Percentiles rank a stretch among this genome's conserved stretches.
Conservation (phyloP, 2,888 invertebrate species). For the Drosophila peninsularis region DNA sequence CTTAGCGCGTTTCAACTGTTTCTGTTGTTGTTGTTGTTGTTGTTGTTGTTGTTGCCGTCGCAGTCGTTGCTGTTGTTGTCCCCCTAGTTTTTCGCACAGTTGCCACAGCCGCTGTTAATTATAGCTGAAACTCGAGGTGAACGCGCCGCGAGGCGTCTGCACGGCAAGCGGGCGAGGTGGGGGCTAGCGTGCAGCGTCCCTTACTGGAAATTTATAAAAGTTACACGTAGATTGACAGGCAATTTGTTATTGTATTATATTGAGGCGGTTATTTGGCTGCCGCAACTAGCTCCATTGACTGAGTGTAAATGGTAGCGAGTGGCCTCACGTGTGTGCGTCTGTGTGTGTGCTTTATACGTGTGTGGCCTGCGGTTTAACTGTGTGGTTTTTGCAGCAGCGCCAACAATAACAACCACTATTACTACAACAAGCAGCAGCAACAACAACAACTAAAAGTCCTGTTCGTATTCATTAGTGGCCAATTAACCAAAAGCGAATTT, state of each 20-base stretch:
- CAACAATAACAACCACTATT: slow-evolving; percentile 7
- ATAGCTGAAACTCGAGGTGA: slow-evolving; percentile 58
- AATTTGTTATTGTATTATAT: slow-evolving; percentile 73
- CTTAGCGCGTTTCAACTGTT: slow-evolving; percentile 19
- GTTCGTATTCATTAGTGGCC: slow-evolving; percentile 71
- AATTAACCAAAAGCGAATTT: slow-evolving; percentile 76
- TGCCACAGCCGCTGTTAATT: slow-evolving; percentile 66
- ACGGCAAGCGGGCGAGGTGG: background rate
- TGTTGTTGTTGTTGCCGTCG: slow-evolving; percentile 35
- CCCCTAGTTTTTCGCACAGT: slow-evolving; percentile 43
- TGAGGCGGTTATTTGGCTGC: slow-evolving; percentile 59
- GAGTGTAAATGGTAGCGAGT: slow-evolving; percentile 34
- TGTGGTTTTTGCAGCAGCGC: slow-evolving; percentile 50
- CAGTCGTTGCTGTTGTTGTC: slow-evolving; percentile 26
- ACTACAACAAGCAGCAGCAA: slow-evolving; percentile 10
- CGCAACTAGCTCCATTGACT: slow-evolving; percentile 58
- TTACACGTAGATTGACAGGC: slow-evolving; percentile 81
- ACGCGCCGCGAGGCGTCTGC: slow-evolving; percentile 37
- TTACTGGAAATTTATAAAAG: slow-evolving; percentile 76
- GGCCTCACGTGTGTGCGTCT: slow-evolving; percentile 20
- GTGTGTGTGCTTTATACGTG: slow-evolving; percentile 10
- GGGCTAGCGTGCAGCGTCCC: slow-evolving; percentile 22
- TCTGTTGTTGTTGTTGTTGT: slow-evolving; percentile 8
- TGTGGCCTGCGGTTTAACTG: slow-evolving; percentile 46
- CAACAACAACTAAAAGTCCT: slow-evolving; percentile 10